These are phyloP conservation scores for Malaclemys terrapin DNA, from an alignment of 2,113 vertebrate genomes.

Conservation along the genomic window DNA sequence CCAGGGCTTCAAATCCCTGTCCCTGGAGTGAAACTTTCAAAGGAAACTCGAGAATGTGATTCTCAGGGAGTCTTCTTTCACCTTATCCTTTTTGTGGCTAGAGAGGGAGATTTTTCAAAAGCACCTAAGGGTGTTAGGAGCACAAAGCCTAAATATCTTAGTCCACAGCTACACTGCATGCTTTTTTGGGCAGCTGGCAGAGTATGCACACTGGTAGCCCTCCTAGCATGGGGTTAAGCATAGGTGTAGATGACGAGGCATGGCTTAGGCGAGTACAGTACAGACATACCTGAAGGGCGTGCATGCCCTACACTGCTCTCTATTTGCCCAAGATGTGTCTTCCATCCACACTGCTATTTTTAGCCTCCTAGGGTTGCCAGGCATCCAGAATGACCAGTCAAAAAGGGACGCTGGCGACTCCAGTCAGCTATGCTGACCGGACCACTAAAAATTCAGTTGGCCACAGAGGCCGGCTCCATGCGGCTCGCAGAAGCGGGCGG, in stretches of 20 bases:
- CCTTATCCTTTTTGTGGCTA: conserved; percentile 26
- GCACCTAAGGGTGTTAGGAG: conserved; percentile 28
- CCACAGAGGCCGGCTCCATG: no score
- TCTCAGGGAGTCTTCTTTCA: not conserved
- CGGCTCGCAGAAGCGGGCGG: no score
- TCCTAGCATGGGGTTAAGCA: no score
- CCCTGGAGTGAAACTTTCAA: not conserved
- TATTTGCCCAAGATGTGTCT: not conserved
- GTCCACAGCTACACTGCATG: not conserved
- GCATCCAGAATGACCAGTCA: no score
- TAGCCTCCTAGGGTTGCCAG: not conserved
- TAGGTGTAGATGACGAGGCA: no score
- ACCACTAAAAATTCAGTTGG: no score
- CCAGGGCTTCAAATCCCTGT: conserved; percentile 15
- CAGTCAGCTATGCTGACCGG: no score
- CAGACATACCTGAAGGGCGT: no score
- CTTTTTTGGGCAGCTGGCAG: not conserved
- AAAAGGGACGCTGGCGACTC: no score
- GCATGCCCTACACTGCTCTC: not conserved
- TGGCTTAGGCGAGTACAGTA: no score
- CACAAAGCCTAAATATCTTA: conserved; percentile 48
- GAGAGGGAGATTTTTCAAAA: conserved; percentile 30
- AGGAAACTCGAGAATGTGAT: not conserved
- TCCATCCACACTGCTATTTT: not conserved
- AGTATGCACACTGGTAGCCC: not conserved